Conservation (phyloP, 1,140 invertebrate genomes). For the Paralvinella palmiformis region DNA sequence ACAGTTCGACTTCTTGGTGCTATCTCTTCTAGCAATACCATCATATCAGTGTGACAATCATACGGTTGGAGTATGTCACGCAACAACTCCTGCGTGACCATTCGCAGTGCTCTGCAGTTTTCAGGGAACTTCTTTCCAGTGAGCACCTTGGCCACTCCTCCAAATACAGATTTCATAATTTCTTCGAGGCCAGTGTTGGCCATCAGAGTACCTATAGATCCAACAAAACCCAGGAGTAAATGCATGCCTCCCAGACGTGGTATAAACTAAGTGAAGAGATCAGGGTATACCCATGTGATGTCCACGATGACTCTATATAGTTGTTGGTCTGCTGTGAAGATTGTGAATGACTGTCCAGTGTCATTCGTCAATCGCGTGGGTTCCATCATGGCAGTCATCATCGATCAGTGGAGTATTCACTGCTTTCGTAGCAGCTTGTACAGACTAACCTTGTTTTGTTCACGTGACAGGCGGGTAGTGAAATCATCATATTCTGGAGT, state of each 20-base stretch:
- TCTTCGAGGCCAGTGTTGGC: not conserved
- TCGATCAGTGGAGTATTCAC: too few relatives aligned
- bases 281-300: constrained; percentile 15
- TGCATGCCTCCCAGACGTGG: constrained; percentile 27
- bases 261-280: constrained; percentile 19
- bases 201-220: constrained; percentile 23
- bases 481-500: too few relatives aligned
- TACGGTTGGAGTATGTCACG: too few relatives aligned
- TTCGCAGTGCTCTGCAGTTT: not conserved
- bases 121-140: constrained; percentile 12
- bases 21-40: too few relatives aligned
- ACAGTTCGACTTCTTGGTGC: too few relatives aligned
- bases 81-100: not conserved
- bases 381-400: too few relatives aligned
- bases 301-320: not conserved
- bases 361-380: too few relatives aligned
- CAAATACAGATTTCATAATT: constrained; percentile 5
- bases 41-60: too few relatives aligned
- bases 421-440: too few relatives aligned
- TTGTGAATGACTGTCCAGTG: too few relatives aligned
- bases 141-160: constrained; percentile 15
- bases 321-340: constrained; percentile 4
- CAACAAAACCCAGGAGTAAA: constrained; percentile 26
- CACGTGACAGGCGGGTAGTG: too few relatives aligned
- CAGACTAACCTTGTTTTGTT: too few relatives aligned